Conservation (phyloP, 2,797 vertebrate species). For the Aphelocoma californica region DNA sequence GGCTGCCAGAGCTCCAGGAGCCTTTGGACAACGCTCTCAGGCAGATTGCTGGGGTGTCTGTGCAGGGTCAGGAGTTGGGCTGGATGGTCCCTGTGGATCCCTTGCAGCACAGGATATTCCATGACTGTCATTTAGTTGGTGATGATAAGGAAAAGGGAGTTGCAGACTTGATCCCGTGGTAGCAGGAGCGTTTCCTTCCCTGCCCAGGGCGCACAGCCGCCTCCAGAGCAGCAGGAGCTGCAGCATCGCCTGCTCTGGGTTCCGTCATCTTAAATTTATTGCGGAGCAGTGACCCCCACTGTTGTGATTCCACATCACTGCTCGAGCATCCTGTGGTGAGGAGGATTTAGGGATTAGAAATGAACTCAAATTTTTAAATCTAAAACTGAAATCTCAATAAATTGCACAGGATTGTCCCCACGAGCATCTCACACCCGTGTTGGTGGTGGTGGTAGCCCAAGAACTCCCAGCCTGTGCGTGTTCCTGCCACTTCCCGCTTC, state of each 20-base stretch:
- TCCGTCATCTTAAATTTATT: neutral
- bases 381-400: neutral
- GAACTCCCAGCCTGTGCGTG: rapidly evolving
- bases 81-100: neutral
- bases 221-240: neutral
- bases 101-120: neutral
- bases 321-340: neutral
- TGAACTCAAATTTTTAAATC: neutral
- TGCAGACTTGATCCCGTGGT: neutral
- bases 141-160: neutral
- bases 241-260: neutral
- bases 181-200: neutral
- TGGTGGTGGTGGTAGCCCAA: neutral
- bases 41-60: neutral
- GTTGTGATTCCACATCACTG: rapidly evolving
- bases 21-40: neutral
- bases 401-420: neutral
- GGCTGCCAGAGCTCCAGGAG: neutral
- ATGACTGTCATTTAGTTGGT: neutral
- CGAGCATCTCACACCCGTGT: rapidly evolving
- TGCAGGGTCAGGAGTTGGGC: neutral
- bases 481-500: neutral
- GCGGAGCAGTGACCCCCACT: neutral
- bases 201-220: neutral
- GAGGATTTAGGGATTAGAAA: neutral